phyloP scores from a whole-genome alignment of 1,140 invertebrate species.

The Brachionus paranguensis region DNA sequence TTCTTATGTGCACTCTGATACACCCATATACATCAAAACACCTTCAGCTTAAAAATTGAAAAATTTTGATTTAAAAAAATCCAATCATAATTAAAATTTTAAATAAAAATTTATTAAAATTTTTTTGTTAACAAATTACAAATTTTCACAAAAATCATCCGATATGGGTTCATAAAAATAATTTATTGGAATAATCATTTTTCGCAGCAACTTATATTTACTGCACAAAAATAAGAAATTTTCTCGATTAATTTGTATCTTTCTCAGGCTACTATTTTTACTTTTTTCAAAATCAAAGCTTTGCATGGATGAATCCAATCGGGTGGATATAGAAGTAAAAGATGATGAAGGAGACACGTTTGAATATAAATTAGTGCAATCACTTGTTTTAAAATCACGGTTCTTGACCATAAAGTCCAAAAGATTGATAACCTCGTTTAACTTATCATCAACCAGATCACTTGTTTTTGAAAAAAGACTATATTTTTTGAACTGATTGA shows the following conservation, averaged over 20 bases:
- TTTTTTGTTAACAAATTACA: background rate
- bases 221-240: background rate
- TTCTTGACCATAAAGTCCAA: background rate
- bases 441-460: slow-evolving; percentile 23
- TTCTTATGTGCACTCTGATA: no score
- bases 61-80: background rate
- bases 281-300: background rate
- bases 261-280: background rate
- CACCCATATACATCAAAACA: no score
- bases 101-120: background rate
- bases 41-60: no score
- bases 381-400: background rate
- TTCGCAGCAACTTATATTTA: slow-evolving; percentile 1
- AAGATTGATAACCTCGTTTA: background rate
- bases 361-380: background rate
- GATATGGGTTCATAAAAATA: background rate
- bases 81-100: no score
- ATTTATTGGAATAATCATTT: slow-evolving; percentile 5
- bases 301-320: background rate
- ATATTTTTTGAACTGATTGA: background rate
- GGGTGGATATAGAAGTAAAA: background rate
- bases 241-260: slow-evolving; percentile 10
- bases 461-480: background rate
- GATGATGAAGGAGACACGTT: background rate
- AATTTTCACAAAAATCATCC: background rate